These are phyloP conservation scores for Mionectes olivaceus DNA, from an alignment of 2,797 vertebrate genomes.

Conservation along the genomic window DNA sequence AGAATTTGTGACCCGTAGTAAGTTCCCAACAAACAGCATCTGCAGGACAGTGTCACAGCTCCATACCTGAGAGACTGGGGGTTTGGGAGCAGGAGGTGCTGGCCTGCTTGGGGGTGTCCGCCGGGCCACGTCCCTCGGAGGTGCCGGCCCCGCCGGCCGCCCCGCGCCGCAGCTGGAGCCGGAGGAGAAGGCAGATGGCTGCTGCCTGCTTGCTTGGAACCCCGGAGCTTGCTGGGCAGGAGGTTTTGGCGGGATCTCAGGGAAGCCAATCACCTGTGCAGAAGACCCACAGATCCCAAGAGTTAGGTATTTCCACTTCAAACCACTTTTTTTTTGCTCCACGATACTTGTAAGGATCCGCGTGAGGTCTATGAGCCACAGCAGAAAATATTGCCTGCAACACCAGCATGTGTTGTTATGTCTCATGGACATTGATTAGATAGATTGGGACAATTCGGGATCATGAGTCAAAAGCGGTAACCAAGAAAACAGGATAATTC, in stretches of 20 bases:
- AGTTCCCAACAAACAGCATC: not conserved
- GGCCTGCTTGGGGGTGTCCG: conserved; percentile 88
- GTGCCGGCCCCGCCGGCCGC: not conserved
- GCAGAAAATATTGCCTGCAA: not conserved
- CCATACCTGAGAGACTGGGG: conserved; percentile 76
- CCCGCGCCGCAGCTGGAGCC: not conserved
- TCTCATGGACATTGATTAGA: not conserved
- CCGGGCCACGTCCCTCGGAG: conserved; percentile 22
- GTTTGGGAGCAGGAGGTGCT: conserved; percentile 88
- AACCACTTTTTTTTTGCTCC: not conserved
- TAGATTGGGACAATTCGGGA: not conserved
- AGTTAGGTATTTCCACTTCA: not conserved
- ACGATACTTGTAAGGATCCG: fast-evolving
- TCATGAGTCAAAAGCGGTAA: not conserved
- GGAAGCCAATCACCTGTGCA: conserved; percentile 65
- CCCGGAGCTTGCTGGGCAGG: conserved; percentile 62
- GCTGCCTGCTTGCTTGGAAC: not conserved
- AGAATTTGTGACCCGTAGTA: not conserved
- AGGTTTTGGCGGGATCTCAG: conserved; percentile 65
- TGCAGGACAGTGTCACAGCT: fast-evolving
- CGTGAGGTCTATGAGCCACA: fast-evolving
- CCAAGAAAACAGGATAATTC: not conserved
- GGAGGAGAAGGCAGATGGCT: not conserved
- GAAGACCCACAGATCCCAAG: not conserved
- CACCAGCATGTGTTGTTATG: not conserved